phyloP scores from a whole-genome alignment of 2,797 vertebrate genomes.

The Leucoraja ocellata region DNA sequence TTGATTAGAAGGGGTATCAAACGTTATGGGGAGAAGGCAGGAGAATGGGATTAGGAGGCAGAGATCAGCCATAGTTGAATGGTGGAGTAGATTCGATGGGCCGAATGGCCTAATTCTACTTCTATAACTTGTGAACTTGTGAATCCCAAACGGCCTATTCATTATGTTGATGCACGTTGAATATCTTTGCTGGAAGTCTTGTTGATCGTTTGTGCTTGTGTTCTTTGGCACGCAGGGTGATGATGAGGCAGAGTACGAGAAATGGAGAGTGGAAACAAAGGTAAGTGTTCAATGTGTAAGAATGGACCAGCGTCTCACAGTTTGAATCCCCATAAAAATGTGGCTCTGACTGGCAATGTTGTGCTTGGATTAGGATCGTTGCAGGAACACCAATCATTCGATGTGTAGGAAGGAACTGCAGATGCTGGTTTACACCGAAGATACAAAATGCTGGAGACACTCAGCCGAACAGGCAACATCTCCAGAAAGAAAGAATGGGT shows the following conservation, averaged over 20 bases:
- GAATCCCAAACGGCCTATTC: not conserved
- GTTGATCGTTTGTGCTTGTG: not conserved
- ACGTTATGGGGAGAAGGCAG: no score
- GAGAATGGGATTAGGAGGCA: no score
- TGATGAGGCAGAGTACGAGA: conserved; percentile 73
- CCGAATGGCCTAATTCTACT: no score
- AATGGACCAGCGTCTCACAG: not conserved
- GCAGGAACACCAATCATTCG: not conserved
- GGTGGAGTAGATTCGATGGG: no score
- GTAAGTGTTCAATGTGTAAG: conserved; percentile 54
- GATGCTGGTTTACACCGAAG: no score
- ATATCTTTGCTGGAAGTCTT: not conserved
- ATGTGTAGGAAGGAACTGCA: no score
- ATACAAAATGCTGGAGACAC: no score
- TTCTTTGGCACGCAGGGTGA: conserved; percentile 57
- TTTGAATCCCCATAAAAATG: not conserved
- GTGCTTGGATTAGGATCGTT: not conserved
- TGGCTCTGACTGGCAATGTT: not conserved
- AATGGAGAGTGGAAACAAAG: conserved; percentile 98
- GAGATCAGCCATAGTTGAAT: no score
- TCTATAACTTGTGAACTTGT: not conserved
- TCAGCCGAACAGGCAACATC: no score
- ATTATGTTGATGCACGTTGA: not conserved
- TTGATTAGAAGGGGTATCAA: no score
- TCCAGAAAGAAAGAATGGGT: no score